Conservation (phyloP, 1,140 invertebrate species). For the Pseudachorutes palmiensis region DNA sequence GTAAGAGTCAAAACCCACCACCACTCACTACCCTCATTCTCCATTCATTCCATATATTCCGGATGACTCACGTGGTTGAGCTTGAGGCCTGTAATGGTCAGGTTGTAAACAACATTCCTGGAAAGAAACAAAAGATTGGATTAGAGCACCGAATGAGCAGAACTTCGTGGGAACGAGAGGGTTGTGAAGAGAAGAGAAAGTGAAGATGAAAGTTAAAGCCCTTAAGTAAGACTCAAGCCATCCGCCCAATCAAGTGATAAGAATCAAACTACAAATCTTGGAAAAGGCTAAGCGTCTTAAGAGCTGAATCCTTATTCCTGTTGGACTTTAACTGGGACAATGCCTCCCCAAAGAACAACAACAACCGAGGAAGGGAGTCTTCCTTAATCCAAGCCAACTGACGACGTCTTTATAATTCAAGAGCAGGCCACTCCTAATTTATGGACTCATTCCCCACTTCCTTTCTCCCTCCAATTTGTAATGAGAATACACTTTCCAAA, state of each 20-base stretch:
- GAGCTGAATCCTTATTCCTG: neutral
- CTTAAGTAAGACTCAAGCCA: too few species aligned
- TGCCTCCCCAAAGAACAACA: neutral
- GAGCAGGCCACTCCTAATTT: too few species aligned
- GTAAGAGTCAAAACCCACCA: neutral
- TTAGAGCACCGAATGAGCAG: neutral
- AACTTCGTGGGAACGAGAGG: too few species aligned
- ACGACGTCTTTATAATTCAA: too few species aligned
- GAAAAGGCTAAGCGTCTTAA: neutral
- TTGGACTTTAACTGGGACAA: neutral
- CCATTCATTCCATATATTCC: too few species aligned
- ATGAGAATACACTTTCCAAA: too few species aligned
- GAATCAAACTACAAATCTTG: constrained; percentile 35
- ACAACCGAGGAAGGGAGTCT: neutral
- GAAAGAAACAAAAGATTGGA: constrained; percentile 19
- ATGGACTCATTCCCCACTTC: too few species aligned
- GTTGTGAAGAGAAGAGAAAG: constrained; percentile 11
- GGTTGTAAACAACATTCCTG: constrained; percentile 37
- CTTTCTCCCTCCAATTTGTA: too few species aligned
- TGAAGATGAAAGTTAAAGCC: too few species aligned
- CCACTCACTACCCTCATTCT: too few species aligned
- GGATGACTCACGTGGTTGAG: constrained; percentile 35
- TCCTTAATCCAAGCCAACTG: too few species aligned
- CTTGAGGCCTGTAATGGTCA: constrained; percentile 31
- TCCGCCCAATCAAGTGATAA: constrained; percentile 37